A percentile compares a stretch with the other conserved stretches of the same genome.
Evolutionary conservation across 2,888 invertebrate genomes (phyloP).

Genomic region (Sinodicranocentrus sp.): DNA sequence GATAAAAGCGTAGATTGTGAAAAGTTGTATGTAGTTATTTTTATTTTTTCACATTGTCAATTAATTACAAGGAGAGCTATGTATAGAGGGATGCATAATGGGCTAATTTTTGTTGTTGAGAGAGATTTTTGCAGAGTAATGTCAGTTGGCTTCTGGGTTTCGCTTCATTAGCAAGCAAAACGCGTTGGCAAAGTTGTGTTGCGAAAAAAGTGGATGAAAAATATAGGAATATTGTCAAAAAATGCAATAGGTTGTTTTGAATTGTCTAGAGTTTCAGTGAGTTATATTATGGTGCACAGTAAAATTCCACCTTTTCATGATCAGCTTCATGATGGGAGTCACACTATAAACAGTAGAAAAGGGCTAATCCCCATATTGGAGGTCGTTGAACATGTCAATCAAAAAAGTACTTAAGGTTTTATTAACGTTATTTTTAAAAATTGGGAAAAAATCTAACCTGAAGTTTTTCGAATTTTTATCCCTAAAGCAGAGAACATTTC

Average conservation of each 20-base stretch:
- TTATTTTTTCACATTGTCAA: neutral
- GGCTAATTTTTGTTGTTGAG: neutral
- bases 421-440: no score
- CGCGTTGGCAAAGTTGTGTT: neutral
- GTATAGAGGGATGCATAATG: neutral
- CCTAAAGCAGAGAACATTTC: constrained; percentile 73
- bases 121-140: no score
- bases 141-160: neutral
- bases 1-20: neutral
- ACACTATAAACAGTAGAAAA: constrained; percentile 49
- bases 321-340: constrained; percentile 6
- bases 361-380: constrained; percentile 51
- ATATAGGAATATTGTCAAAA: no score
- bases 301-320: constrained; percentile 8
- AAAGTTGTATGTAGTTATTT: neutral
- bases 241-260: no score
- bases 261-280: no score
- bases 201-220: neutral
- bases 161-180: constrained; percentile 10
- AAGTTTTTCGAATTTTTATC: constrained; percentile 33
- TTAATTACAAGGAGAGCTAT: neutral
- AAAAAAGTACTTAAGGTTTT: no score
- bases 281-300: neutral
- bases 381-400: no score
- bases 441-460: constrained; percentile 46